A percentile compares a stretch with the other conserved stretches of the same genome.
These are phyloP conservation scores for Ganaspis brasiliensis DNA, from an alignment of 2,888 invertebrate genomes.

Conservation along the genomic window DNA sequence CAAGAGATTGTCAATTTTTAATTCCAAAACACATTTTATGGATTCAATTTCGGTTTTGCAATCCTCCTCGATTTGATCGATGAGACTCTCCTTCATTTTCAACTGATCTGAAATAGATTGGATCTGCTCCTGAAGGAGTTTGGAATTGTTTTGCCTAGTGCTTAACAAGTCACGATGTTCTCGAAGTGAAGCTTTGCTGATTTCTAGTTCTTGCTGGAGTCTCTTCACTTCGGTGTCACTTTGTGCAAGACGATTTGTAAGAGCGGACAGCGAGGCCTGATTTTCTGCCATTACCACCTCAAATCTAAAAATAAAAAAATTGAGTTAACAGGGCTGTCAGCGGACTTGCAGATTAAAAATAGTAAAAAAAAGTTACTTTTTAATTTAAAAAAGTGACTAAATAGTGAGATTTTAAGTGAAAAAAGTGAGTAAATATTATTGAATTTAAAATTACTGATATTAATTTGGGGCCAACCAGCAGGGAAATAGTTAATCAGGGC, in stretches of 20 bases:
- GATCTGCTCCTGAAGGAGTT: slow-evolving; percentile 72
- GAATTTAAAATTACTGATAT: no score
- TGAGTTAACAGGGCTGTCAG: not conserved
- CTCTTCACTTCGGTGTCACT: slow-evolving; percentile 75
- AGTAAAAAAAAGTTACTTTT: no score
- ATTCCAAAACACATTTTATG: slow-evolving; percentile 67
- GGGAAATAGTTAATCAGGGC: no score
- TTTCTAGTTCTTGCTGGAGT: slow-evolving; percentile 71
- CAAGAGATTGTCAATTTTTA: slow-evolving; percentile 71
- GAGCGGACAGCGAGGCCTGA: slow-evolving; percentile 74
- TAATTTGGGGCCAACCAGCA: no score
- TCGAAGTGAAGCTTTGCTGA: slow-evolving; percentile 66
- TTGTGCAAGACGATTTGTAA: slow-evolving; percentile 72
- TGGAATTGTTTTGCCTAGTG: slow-evolving; percentile 71
- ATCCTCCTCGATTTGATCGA: slow-evolving; percentile 71
- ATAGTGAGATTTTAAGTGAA: no score
- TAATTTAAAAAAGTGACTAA: no score
- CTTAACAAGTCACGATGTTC: slow-evolving; percentile 72
- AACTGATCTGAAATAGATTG: slow-evolving; percentile 69
- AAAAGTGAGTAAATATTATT: no score
- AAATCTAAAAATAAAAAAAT: slow-evolving; percentile 61
- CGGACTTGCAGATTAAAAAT: no score
- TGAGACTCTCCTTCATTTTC: slow-evolving; percentile 67
- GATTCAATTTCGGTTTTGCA: slow-evolving; percentile 72
- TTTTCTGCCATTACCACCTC: slow-evolving; percentile 77